These are phyloP conservation scores for Galemys pyrenaicus DNA, from an alignment of 2,113 vertebrate genomes.

Conservation along the genomic window DNA sequence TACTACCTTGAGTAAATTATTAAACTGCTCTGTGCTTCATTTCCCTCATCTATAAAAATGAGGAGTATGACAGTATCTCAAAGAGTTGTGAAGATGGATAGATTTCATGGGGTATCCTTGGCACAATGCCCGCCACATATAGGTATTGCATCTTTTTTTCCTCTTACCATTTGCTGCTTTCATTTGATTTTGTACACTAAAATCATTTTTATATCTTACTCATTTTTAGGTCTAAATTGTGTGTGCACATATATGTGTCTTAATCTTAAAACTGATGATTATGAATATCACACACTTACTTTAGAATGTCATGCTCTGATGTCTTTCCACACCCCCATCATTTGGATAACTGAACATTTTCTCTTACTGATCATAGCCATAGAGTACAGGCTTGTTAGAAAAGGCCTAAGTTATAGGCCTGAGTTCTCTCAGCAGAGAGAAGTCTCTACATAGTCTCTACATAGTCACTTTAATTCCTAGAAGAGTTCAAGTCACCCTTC, in stretches of 20 bases:
- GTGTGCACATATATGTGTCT: background rate
- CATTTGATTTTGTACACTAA: background rate
- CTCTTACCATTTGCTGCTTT: background rate
- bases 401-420: too few relatives aligned
- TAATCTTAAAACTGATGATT: background rate
- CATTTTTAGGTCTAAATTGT: background rate
- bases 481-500: background rate
- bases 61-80: background rate
- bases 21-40: background rate
- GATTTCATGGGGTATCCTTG: background rate
- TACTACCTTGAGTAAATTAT: background rate
- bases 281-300: background rate
- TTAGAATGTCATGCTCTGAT: background rate
- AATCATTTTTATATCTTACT: background rate
- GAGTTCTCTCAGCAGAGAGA: background rate
- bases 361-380: background rate
- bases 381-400: background rate
- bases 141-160: background rate
- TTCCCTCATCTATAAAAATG: background rate
- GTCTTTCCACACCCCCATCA: background rate
- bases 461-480: background rate
- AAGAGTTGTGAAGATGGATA: background rate
- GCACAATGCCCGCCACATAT: background rate
- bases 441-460: accelerated
- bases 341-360: background rate